Evolutionary conservation across 2,797 vertebrate species (phyloP).

Genomic region (Okamejei kenojei): DNA sequence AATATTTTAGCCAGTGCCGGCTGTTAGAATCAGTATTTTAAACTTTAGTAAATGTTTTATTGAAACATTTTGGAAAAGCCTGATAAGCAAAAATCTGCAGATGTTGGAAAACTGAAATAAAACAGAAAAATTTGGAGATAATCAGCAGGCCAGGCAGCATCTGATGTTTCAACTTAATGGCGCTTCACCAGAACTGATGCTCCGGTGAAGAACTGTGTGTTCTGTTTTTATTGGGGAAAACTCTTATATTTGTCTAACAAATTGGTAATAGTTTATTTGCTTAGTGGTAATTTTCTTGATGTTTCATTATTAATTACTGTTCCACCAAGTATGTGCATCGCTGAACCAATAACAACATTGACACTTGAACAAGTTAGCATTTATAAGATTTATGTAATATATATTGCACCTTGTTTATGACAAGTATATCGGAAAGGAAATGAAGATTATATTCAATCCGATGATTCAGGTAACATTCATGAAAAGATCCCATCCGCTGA

Average conservation of each 20-base stretch:
- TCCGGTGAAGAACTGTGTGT: too few relatives aligned
- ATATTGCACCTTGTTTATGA: not conserved
- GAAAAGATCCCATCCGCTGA: not conserved
- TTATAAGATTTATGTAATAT: not conserved
- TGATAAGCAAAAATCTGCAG: too few relatives aligned
- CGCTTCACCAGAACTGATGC: too few relatives aligned
- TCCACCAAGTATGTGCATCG: not conserved
- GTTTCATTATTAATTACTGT: not conserved
- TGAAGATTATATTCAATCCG: not conserved
- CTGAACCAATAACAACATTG: not conserved
- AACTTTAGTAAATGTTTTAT: not conserved
- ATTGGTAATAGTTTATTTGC: not conserved
- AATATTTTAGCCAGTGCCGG: not conserved
- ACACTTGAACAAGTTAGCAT: not conserved
- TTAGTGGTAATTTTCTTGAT: not conserved
- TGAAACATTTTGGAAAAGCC: too few relatives aligned
- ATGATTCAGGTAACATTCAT: not conserved
- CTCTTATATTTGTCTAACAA: not conserved
- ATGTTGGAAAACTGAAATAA: too few relatives aligned
- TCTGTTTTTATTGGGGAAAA: not conserved
- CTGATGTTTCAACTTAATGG: too few relatives aligned
- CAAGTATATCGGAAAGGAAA: not conserved
- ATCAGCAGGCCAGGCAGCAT: too few relatives aligned
- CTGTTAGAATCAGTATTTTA: not conserved
- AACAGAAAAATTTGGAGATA: too few relatives aligned